Percentiles rank a stretch among this genome's conserved stretches.
These are phyloP conservation scores for Etia nguti DNA, from an alignment of 2,113 vertebrate genomes.

Conservation along the genomic window DNA sequence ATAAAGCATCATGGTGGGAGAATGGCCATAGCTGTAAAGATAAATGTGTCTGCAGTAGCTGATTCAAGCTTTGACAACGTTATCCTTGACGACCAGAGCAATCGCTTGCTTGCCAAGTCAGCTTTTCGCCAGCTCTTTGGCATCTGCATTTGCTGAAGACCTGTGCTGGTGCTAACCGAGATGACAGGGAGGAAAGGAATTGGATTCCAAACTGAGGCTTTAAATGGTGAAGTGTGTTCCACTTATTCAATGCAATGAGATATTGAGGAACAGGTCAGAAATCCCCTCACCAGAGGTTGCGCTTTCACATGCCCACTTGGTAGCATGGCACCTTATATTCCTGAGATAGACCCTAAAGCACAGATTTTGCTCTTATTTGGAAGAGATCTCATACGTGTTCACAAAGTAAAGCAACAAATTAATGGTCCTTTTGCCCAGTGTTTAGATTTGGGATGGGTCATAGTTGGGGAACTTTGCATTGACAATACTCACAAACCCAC, in stretches of 20 bases:
- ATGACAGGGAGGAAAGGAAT: neutral
- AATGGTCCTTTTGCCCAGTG: neutral
- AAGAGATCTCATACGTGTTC: neutral
- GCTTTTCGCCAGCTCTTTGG: neutral
- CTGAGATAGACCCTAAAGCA: neutral
- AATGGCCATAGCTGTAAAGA: neutral
- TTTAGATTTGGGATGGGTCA: neutral
- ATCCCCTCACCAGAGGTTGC: neutral
- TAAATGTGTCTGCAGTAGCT: neutral
- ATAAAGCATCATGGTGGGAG: neutral
- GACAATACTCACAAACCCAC: neutral
- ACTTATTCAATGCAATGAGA: neutral
- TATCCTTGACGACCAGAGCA: neutral
- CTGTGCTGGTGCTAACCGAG: neutral
- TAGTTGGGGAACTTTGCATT: neutral
- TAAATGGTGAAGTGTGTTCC: neutral
- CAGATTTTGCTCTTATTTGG: neutral
- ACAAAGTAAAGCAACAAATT: neutral
- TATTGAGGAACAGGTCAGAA: neutral
- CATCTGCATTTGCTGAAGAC: neutral
- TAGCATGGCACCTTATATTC: neutral
- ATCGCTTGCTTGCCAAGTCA: neutral
- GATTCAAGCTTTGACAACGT: neutral
- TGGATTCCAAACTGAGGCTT: neutral
- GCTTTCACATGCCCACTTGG: neutral